Evolutionary conservation across 2,113 vertebrate species (phyloP), one percentile per base, ranked within the genome.

Genomic region (Oreotragus oreotragus): DNA sequence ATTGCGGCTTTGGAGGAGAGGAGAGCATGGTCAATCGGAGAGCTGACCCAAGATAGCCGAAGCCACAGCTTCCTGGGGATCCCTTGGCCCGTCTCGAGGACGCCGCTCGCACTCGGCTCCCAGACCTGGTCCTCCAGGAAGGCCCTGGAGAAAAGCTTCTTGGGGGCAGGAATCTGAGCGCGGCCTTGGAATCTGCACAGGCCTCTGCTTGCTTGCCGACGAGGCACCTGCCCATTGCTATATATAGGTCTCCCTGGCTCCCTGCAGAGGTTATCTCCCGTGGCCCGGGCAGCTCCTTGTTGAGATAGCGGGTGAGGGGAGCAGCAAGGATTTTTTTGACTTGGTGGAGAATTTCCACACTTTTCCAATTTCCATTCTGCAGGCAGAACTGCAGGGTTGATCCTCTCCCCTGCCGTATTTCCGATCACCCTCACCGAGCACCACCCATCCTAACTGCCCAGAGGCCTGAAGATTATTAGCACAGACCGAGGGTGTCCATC

Each of bases 371-470:
- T 90, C 12, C 9, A 6, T 88, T 80, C 25, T 51, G 57, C 39
- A 7, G 3, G 2, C 27, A 19, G 5, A 39, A 73, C 4, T 14
- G 30, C 62, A 0, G 21, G 17, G 45, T 45, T 60, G 55, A 36
- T 45, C 73, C 53, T 11, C 33, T 43, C 6, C 36, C 36, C 36
- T 43, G 36, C 70, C 3, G 27, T 23, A 10, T 66, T 94, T 5
- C 30, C 53, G 6, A 2, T 8, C 0, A 10, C 25, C 1, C n/a
- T 6, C 55, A 14, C 14, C 16, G 39, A n/a, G 21, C 90, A 43
- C 47, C 5, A 51, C 27, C 27, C 88, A 70, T 43, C 6, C 25
- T 16, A 33, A 43, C n/a, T 4, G 28, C 84, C 43, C 16, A 12
- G 33, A 66, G 51, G n/a, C 55, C 13, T 0, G 12, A 57, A 2